Base-by-base conservation (phyloP, 2,797 vertebrate genomes). In the Argyrosomus regius region DNA sequence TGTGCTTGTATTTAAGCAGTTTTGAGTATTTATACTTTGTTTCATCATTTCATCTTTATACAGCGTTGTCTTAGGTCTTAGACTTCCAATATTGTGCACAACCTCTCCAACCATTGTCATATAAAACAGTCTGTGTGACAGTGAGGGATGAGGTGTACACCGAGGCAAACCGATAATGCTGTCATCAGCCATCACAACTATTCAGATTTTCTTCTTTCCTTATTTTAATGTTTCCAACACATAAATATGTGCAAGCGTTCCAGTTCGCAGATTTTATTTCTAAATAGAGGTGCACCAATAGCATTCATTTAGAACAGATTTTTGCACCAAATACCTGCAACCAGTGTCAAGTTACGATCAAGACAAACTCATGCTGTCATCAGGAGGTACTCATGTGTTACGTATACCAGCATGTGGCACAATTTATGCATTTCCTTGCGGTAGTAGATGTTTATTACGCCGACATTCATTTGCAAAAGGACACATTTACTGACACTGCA, bases 291-390 rank as follows among this genome's bases (percentile, higher is more conserved):
- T 50, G 20, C 45, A 22, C 5, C 14, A 35, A 17, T 8, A 18
- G 4, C 5, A 49, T 39, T 35, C 60, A 12, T 56, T 53, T 9
- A 63, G 54, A 65, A 35, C 24, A 3, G 56, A 66, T 45, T 66
- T 2, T n/a, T 24, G 10, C 20, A 53, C 7, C 5, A 52, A 72
- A 17, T 57, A 20, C 53, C 52, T 78, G 67, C 1, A 50, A 22
- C 45, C 54, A 10, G 31, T 31, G 35, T 6, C 0, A 3, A 76
- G 46, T 35, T 31, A 5, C 10, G n/a, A 62, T 49, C 24, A 5
- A 48, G 68, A 60, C 60, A 67, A 20, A 49, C 28, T 35, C 39
- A 8, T 63, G 31, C 54, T 58, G 53, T 26, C 75, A 24, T 56
- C 58, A 53, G 41, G 50, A 49, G 28, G 31, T n/a, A 58, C n/a